phyloP scores from a whole-genome alignment of 2,888 invertebrate species.

The Clepsis dumicolana region DNA sequence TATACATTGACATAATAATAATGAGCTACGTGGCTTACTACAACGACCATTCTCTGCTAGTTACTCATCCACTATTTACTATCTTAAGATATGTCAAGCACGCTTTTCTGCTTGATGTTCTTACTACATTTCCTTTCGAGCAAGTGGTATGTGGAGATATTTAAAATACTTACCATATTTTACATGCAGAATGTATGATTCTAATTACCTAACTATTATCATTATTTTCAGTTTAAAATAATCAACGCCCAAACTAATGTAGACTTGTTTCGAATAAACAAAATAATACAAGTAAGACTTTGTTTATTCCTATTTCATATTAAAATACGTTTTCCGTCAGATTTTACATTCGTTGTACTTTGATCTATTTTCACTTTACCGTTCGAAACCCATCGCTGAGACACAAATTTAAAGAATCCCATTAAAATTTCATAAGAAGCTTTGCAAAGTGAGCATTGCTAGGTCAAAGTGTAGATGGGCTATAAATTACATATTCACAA shows the following conservation, averaged over 20 bases:
- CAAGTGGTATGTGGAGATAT: constrained; percentile 63
- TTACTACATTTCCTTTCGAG: constrained; percentile 77
- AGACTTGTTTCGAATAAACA: constrained; percentile 73
- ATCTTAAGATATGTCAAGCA: constrained; percentile 71
- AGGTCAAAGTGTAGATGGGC: not conserved
- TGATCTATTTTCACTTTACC: too few species aligned
- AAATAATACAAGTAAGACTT: constrained; percentile 71
- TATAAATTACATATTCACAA: not conserved
- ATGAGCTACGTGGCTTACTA: constrained; percentile 82
- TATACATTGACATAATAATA: constrained; percentile 74
- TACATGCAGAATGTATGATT: not conserved
- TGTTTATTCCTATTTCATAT: not conserved
- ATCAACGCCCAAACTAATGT: constrained; percentile 69
- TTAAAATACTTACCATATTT: not conserved
- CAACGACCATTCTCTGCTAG: constrained; percentile 71
- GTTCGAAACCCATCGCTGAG: too few species aligned
- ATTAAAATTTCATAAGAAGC: too few species aligned
- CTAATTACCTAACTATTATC: too few species aligned
- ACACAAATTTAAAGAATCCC: too few species aligned
- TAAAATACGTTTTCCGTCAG: too few species aligned
- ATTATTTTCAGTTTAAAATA: constrained; percentile 66
- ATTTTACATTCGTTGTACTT: not conserved
- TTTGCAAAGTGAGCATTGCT: too few species aligned
- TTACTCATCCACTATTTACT: constrained; percentile 79
- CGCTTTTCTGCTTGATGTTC: constrained; percentile 71